A percentile compares a stretch with the other conserved stretches of the same genome.
phyloP scores from a whole-genome alignment of 2,797 vertebrate species.

The Limnodromus scolopaceus region DNA sequence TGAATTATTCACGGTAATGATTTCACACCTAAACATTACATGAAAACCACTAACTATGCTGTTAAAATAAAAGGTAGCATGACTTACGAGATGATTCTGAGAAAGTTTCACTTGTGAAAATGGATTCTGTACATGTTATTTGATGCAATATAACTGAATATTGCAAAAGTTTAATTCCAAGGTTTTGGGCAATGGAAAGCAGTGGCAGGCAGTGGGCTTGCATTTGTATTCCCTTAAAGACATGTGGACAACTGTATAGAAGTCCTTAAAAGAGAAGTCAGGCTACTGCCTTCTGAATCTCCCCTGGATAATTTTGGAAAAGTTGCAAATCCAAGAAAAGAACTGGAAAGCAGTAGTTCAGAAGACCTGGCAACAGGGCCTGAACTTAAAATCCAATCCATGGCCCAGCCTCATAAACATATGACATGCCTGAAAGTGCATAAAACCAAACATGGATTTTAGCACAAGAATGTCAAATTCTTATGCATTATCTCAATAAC shows the following conservation, averaged over 20 bases:
- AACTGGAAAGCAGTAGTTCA: not conserved
- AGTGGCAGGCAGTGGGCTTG: not conserved
- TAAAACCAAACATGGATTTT: not conserved
- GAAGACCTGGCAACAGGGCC: fast-evolving
- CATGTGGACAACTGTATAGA: not conserved
- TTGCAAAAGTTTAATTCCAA: not conserved
- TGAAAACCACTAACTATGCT: not conserved
- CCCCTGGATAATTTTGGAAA: not conserved
- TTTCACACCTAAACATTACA: not conserved
- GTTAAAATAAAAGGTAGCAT: not conserved
- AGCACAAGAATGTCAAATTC: not conserved
- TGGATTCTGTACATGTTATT: not conserved
- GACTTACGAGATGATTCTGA: not conserved
- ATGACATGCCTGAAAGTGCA: not conserved
- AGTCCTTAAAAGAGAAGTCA: not conserved
- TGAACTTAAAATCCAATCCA: not conserved
- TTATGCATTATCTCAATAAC: not conserved
- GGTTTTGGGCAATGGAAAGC: not conserved
- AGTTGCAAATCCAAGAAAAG: not conserved
- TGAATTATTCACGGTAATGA: conserved; percentile 1
- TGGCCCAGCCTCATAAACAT: not conserved
- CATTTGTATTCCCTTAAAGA: not conserved
- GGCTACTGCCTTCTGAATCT: not conserved
- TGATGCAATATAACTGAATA: not conserved
- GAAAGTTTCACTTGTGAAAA: not conserved